These are phyloP conservation scores for Eurystomus gularis DNA, from an alignment of 2,113 vertebrate genomes.

Conservation along the genomic window DNA sequence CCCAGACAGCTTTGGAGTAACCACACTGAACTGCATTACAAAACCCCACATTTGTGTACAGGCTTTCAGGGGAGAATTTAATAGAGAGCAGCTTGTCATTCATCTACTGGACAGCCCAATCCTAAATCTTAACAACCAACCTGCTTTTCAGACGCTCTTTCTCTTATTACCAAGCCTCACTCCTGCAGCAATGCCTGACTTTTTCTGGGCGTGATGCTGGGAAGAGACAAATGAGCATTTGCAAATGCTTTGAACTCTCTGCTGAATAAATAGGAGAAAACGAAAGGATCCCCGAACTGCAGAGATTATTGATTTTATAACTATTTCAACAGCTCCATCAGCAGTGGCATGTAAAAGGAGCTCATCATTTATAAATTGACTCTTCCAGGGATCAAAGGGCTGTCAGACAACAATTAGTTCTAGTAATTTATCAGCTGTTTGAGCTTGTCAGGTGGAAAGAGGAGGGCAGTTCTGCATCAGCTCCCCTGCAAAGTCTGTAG, in stretches of 20 bases:
- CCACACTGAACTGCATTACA: background rate
- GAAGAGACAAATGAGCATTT: background rate
- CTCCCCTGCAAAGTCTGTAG: background rate
- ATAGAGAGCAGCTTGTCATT: background rate
- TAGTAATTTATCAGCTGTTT: slow-evolving; percentile 40
- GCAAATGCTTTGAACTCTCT: slow-evolving; percentile 1
- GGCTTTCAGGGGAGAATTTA: background rate
- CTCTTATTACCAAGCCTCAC: background rate
- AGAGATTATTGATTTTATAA: slow-evolving; percentile 1
- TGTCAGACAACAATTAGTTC: slow-evolving; percentile 15
- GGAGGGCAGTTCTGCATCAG: slow-evolving; percentile 46
- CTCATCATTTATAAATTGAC: slow-evolving; percentile 18
- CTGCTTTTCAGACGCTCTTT: background rate
- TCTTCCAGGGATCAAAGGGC: slow-evolving; percentile 38
- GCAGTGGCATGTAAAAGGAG: background rate
- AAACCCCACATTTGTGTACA: background rate
- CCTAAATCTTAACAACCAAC: background rate
- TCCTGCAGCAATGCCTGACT: background rate
- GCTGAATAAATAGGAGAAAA: slow-evolving; percentile 11
- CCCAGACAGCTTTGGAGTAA: background rate
- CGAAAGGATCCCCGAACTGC: background rate
- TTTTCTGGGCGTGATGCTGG: background rate
- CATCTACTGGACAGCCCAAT: too few species aligned
- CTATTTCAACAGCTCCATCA: background rate
- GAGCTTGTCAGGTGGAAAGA: slow-evolving; percentile 35